These are phyloP conservation scores for Laothoe populi DNA, from an alignment of 2,888 invertebrate genomes.

Conservation along the genomic window DNA sequence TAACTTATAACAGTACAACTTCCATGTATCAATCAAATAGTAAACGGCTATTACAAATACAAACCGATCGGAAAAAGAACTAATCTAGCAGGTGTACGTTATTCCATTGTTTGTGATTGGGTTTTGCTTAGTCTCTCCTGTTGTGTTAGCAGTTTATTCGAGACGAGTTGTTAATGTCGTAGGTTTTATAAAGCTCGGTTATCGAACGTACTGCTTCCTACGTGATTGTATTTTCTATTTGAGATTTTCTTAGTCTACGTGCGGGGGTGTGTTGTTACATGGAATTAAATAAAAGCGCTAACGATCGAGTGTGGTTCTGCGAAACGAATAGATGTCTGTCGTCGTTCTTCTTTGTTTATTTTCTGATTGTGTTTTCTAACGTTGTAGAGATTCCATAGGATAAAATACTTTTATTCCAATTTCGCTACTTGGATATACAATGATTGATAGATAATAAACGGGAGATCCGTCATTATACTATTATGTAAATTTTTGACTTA, in stretches of 20 bases:
- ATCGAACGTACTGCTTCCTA: conserved; percentile 45
- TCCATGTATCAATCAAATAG: no score
- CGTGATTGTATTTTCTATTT: conserved; percentile 41
- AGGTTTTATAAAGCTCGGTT: conserved; percentile 49
- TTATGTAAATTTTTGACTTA: no score
- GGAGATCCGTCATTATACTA: no score
- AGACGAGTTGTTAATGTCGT: conserved; percentile 54
- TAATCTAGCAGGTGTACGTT: not conserved
- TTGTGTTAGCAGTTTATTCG: conserved; percentile 45
- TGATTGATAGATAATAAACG: no score
- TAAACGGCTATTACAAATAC: no score
- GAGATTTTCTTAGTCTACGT: conserved; percentile 33
- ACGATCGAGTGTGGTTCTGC: conserved; percentile 1
- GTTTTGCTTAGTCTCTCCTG: conserved; percentile 31
- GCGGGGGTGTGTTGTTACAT: conserved; percentile 11
- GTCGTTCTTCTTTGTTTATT: not conserved
- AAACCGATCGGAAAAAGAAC: not conserved
- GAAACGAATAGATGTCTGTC: not conserved
- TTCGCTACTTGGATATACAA: no score
- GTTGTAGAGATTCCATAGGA: no score
- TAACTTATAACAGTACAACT: no score
- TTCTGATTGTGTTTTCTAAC: not conserved
- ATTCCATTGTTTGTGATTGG: conserved; percentile 1
- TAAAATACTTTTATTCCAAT: not conserved
- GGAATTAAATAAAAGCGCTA: conserved; percentile 17